Evolutionary conservation across 1,140 invertebrate species (phyloP).

Genomic region (Trichonephila clavipes): DNA sequence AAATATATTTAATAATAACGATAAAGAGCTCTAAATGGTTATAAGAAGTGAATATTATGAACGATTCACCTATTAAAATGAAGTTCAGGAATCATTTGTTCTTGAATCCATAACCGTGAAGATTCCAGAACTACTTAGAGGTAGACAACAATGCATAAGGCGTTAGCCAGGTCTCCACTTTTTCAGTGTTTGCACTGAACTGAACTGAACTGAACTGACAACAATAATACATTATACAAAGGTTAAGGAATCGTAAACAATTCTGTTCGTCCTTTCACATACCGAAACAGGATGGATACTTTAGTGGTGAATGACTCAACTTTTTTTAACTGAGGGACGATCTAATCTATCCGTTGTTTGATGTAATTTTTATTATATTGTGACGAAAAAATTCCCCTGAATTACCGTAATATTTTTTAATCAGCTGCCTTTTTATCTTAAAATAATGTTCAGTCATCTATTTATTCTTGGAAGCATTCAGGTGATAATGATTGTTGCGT

Average conservation of each 20-base stretch:
- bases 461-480: no score
- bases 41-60: no score
- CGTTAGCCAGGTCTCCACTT: no score
- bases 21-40: no score
- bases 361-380: neutral
- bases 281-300: neutral
- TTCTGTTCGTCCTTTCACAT: neutral
- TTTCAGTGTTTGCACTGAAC: no score
- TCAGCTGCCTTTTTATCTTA: no score
- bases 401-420: no score
- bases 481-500: no score
- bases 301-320: slow-evolving; percentile 9
- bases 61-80: no score
- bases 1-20: no score
- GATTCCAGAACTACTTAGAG: neutral
- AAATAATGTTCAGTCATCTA: no score
- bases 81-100: neutral
- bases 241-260: slow-evolving; percentile 17
- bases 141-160: neutral
- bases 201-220: neutral
- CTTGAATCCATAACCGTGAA: neutral
- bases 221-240: neutral
- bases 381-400: no score
- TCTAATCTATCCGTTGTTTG: neutral
- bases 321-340: neutral